phyloP scores from a whole-genome alignment of 2,888 invertebrate genomes.

The Lycia hirtaria region DNA sequence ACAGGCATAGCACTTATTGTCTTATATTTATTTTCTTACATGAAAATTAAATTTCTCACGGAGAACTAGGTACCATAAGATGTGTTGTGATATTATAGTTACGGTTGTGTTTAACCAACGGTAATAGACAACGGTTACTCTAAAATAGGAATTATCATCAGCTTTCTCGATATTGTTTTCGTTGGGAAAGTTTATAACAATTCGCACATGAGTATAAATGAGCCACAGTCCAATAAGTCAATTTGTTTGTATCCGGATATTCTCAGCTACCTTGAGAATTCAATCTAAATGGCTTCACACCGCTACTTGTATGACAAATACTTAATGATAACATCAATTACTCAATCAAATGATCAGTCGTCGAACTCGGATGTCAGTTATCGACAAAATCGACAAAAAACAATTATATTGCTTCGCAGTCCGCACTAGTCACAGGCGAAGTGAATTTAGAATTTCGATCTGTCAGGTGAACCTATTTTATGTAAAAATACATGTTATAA shows the following conservation, averaged over 20 bases:
- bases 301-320: constrained; percentile 68
- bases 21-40: background rate
- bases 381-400: constrained; percentile 62
- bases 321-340: constrained; percentile 62
- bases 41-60: constrained; percentile 9
- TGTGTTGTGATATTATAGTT: background rate
- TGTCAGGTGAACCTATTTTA: constrained; percentile 36
- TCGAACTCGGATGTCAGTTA: constrained; percentile 61
- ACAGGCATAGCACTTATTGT: constrained; percentile 10
- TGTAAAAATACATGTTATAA: constrained; percentile 43
- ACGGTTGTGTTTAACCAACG: background rate
- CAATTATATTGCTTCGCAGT: constrained; percentile 45
- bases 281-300: constrained; percentile 53
- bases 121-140: constrained; percentile 9
- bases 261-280: constrained; percentile 58
- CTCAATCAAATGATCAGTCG: constrained; percentile 63
- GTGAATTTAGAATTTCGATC: constrained; percentile 27
- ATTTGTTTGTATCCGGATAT: constrained; percentile 53
- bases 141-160: background rate
- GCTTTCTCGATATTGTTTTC: constrained; percentile 9
- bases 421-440: constrained; percentile 29
- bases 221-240: no score
- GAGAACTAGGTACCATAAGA: background rate
- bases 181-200: no score
- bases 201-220: no score